Conservation (phyloP, 2,888 invertebrate species). For the Periphyllus acericola region DNA sequence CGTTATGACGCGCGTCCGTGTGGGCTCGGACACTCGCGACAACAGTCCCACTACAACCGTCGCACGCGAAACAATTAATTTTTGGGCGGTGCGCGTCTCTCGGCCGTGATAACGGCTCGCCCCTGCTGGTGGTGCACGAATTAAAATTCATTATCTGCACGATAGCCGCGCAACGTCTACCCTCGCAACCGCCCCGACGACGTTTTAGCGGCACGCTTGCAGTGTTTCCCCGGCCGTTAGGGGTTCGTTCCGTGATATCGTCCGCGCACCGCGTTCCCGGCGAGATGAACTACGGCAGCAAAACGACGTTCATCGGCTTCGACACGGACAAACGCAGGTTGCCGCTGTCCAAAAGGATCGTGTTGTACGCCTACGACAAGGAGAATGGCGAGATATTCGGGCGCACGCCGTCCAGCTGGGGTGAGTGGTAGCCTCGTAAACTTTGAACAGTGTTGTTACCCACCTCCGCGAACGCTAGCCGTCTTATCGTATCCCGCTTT, state of each 20-base stretch:
- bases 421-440: conserved; percentile 72
- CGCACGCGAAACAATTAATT: neutral
- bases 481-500: neutral
- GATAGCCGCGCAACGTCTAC: too few relatives aligned
- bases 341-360: conserved; percentile 66
- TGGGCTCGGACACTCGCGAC: too few relatives aligned
- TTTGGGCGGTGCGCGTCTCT: neutral
- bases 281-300: conserved; percentile 52
- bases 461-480: neutral
- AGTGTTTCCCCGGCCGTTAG: neutral
- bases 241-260: neutral
- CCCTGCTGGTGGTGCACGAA: too few relatives aligned
- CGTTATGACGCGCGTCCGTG: too few relatives aligned
- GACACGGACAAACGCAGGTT: conserved; percentile 39
- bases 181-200: neutral
- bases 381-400: conserved; percentile 80
- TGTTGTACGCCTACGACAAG: conserved; percentile 80
- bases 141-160: too few relatives aligned
- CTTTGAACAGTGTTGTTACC: neutral
- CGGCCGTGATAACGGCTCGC: neutral
- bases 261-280: neutral
- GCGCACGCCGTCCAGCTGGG: conserved; percentile 83
- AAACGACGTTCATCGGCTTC: conserved; percentile 40
- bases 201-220: neutral
- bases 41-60: neutral